Evolutionary conservation across 2,888 invertebrate genomes (phyloP), one percentile per base, ranked within the genome.

Genomic region (Drosophila antonietae): DNA sequence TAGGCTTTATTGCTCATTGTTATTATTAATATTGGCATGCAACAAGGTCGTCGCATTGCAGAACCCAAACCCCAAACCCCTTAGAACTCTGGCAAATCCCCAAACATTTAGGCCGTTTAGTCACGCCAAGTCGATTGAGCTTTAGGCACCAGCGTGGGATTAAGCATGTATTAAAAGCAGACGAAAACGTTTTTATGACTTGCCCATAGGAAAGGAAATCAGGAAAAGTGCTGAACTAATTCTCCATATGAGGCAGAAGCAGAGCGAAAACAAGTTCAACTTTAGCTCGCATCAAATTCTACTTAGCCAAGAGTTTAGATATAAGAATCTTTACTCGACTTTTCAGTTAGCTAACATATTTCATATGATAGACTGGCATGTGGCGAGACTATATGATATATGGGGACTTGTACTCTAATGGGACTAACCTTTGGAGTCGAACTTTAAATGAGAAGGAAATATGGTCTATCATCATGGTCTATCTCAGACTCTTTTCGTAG

Each of bases 1-100:
- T 85, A 81, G 84, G 90, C 90, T 88, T 90, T 85, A 90, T 90
- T 80, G 89, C 84, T 83, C 78, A 80, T 90, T 89, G 90, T 86
- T 90, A 78, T 84, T 84, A 84, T 84, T 84, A 84, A 84, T 84
- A 84, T 84, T 84, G 84, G 89, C 84, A 84, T 84, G 90, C 84
- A 90, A 84, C 89, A 83, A 86, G 89, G 89, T 83, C 89, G 89
- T 68, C 79, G 73, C 77, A 62, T 35, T 75, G 64, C 64, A 62
- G 41, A 33, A 0, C 7, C 23, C 20, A 9, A 43, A 10, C 3
- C n/a, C 10, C 3, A 20, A 10, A 5, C 23, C 55, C 20, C 51
- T 28, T 18, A 9, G 5, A 7, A 14, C 18, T 10, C 49, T 18
- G 18, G 0, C 35, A 10, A 39, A 44, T 64, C 44, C 56, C 57